Evolutionary conservation across 2,797 vertebrate genomes (phyloP).

Genomic region (Ctenochaetus hawaiiensis): DNA sequence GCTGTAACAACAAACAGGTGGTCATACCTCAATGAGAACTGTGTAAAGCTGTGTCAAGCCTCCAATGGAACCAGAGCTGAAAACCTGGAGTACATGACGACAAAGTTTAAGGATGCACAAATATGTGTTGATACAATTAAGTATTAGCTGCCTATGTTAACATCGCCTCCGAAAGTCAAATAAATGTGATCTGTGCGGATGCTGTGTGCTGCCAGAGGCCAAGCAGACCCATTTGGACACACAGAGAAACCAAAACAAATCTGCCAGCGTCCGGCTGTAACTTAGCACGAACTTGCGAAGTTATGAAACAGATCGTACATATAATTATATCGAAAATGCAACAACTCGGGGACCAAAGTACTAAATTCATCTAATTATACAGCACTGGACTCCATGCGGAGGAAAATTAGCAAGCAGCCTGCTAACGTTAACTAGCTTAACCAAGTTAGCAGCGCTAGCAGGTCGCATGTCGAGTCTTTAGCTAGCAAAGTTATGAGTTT

Average conservation of each 20-base stretch:
- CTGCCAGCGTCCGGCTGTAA: too few relatives aligned
- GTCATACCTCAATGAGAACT: neutral
- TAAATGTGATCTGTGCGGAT: neutral
- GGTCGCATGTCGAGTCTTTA: neutral
- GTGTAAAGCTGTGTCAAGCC: neutral
- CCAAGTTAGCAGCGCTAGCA: conserved; percentile 34
- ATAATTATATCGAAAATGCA: accelerated
- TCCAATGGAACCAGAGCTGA: conserved; percentile 22
- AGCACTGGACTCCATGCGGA: neutral
- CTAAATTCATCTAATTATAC: accelerated
- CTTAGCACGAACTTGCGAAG: too few relatives aligned
- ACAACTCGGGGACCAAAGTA: accelerated
- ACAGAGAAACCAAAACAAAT: neutral
- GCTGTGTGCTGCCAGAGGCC: conserved; percentile 19
- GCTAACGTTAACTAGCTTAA: conserved; percentile 34
- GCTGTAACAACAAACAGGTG: neutral
- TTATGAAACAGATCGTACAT: accelerated
- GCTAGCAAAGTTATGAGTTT: conserved; percentile 1
- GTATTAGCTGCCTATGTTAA: neutral
- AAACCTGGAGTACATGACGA: neutral
- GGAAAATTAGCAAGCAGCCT: neutral
- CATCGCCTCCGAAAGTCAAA: neutral
- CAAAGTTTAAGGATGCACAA: neutral
- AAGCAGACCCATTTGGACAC: neutral
- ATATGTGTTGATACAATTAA: neutral